Evolutionary conservation across 2,113 vertebrate species (phyloP).

Genomic region (Rhabdornis inornatus): DNA sequence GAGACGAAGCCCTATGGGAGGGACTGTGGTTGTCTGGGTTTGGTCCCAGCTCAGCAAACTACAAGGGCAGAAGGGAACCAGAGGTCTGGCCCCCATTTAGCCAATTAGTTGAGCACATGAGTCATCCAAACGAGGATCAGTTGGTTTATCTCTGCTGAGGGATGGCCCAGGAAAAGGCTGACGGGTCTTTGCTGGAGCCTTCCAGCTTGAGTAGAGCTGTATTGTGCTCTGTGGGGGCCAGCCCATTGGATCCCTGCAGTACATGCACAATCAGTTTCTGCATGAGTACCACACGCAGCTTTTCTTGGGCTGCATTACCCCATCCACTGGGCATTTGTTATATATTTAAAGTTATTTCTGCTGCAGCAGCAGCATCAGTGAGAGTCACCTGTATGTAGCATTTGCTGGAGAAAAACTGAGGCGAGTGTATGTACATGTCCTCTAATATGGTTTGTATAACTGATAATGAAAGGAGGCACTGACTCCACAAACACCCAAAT

Average conservation of each 20-base stretch:
- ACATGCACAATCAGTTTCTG: fast-evolving
- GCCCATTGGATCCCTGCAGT: neutral
- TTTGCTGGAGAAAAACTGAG: neutral
- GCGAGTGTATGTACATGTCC: fast-evolving
- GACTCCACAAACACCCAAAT: neutral
- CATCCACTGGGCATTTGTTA: fast-evolving
- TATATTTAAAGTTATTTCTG: neutral
- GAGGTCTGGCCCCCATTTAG: constrained; percentile 22
- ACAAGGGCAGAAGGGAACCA: neutral
- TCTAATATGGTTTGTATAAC: fast-evolving
- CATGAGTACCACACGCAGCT: neutral
- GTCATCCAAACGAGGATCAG: neutral
- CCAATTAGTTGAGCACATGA: constrained; percentile 29
- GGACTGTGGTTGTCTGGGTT: constrained; percentile 13
- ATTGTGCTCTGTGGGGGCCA: fast-evolving
- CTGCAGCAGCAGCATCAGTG: neutral
- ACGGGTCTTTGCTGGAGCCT: neutral
- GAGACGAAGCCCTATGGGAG: neutral
- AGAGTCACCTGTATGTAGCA: neutral
- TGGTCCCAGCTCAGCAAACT: neutral
- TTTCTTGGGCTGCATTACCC: neutral
- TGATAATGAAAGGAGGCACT: neutral
- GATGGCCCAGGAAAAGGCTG: neutral
- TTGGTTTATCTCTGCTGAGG: neutral
- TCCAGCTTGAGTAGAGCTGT: neutral